Evolutionary conservation across 2,113 vertebrate species (phyloP), one percentile per base, ranked within the genome.

Genomic region (Corythornis cristatus): DNA sequence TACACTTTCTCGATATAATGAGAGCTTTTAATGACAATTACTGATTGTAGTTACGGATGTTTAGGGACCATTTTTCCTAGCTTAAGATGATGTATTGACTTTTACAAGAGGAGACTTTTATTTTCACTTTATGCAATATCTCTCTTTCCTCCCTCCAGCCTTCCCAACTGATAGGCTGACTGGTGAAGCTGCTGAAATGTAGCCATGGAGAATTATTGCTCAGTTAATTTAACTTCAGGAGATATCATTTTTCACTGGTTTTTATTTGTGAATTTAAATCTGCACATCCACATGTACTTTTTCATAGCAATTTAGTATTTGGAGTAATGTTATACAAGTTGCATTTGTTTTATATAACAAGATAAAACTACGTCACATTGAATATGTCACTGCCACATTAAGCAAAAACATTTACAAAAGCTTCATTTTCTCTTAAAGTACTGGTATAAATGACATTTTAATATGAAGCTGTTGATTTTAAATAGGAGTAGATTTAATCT

Each of bases 11-110:
- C 93, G 95, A 71, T 93, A 90, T 96, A 97, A 97, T 96, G 96
- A 97, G 96, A 93, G 92, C 93, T 97, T 95, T 97, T 97, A 97
- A 96, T 98, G 97, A 97, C 97, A 97, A 88, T 97, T 97, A 96
- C 97, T 97, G 96, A 96, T 97, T 96, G 92, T 95, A 93, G 95
- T 93, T 96, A 91, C 84, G 54, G 76, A 96, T 96, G 96, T 96
- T 96, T 95, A 77, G 96, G 97, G 97, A 96, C 96, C 85, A 26
- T 90, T 95, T 91, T 86, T 92, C 70, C 64, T 78, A 71, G 67
- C 93, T 93, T 89, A 93, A 95, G 93, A 96, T 96, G 96, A 97
- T 86, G n/a, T 93, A 97, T 97, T 96, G 95, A 97, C 93, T 96
- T 96, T 54, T 67, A 83, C 75, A 86, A 89, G 83, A 84, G 76